A percentile compares a stretch with the other conserved stretches of the same genome.
These are phyloP conservation scores for Drosophila insularis DNA, from an alignment of 1,140 invertebrate genomes.

Conservation along the genomic window DNA sequence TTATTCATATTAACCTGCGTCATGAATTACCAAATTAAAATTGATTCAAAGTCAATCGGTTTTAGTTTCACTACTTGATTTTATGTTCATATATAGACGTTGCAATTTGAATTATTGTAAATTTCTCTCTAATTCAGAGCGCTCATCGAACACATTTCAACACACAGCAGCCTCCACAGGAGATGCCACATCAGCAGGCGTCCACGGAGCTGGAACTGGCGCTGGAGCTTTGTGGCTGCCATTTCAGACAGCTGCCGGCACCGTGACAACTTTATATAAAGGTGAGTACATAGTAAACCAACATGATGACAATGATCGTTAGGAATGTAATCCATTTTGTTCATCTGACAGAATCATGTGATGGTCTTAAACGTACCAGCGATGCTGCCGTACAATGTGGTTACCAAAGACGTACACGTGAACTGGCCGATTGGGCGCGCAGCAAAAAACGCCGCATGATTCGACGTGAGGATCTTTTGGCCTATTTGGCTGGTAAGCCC, in stretches of 20 bases:
- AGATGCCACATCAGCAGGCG: neutral
- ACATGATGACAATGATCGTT: neutral
- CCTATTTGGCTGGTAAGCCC: conserved; percentile 90
- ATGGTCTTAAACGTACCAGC: conserved; percentile 87
- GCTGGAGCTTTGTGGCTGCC: conserved; percentile 89
- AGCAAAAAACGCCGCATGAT: conserved; percentile 88
- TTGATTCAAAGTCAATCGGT: neutral
- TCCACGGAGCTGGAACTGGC: conserved; percentile 73
- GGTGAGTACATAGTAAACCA: conserved; percentile 83
- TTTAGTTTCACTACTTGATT: neutral
- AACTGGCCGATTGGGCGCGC: conserved; percentile 90
- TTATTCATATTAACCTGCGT: no score
- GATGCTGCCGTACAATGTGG: conserved; percentile 89
- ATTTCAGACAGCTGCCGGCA: conserved; percentile 91
- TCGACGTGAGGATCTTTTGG: conserved; percentile 89
- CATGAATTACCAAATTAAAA: neutral
- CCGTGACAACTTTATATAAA: conserved; percentile 91
- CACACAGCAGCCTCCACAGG: neutral
- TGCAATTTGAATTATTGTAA: neutral
- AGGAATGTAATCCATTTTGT: neutral
- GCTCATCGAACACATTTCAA: conserved; percentile 68
- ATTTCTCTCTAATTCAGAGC: conserved; percentile 48
- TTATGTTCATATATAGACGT: neutral
- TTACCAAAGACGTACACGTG: conserved; percentile 88
- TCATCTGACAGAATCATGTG: conserved; percentile 87